Evolutionary conservation across 2,888 invertebrate species (phyloP).

Genomic region (Drosophila demipolita): DNA sequence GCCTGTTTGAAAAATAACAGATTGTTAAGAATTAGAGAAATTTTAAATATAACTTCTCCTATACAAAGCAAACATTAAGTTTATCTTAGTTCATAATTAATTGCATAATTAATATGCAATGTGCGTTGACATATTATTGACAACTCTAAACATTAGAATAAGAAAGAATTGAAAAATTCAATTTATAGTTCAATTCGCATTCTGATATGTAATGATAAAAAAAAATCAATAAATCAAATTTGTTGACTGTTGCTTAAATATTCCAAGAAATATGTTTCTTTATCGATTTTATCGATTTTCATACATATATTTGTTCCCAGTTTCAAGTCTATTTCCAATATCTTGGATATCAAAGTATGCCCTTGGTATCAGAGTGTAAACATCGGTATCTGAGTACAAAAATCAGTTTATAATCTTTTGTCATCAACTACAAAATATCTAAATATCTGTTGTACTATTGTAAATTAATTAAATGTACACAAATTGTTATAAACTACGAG

Average conservation of each 20-base stretch:
- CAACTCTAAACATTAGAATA: not conserved
- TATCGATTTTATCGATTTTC: not conserved
- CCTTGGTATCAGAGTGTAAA: not conserved
- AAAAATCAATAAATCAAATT: too few relatives aligned
- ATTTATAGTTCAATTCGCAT: too few relatives aligned
- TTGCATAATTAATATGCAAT: not conserved
- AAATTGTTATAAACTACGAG: constrained; percentile 6
- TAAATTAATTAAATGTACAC: constrained; percentile 16
- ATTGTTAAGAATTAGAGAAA: too few relatives aligned
- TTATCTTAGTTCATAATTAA: too few relatives aligned
- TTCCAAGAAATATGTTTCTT: too few relatives aligned
- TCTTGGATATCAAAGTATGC: not conserved
- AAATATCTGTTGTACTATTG: not conserved
- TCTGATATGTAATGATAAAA: too few relatives aligned
- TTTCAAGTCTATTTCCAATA: not conserved
- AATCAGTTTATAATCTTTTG: not conserved
- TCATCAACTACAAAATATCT: not conserved
- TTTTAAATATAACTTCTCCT: not conserved
- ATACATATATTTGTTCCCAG: not conserved
- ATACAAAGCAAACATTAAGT: too few relatives aligned
- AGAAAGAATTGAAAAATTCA: too few relatives aligned
- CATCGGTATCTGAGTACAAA: not conserved
- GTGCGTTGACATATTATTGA: not conserved
- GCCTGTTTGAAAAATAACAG: not conserved
- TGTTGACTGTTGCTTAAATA: too few relatives aligned